Conservation (phyloP, 2,888 invertebrate genomes). For the Drosophila greeni region DNA sequence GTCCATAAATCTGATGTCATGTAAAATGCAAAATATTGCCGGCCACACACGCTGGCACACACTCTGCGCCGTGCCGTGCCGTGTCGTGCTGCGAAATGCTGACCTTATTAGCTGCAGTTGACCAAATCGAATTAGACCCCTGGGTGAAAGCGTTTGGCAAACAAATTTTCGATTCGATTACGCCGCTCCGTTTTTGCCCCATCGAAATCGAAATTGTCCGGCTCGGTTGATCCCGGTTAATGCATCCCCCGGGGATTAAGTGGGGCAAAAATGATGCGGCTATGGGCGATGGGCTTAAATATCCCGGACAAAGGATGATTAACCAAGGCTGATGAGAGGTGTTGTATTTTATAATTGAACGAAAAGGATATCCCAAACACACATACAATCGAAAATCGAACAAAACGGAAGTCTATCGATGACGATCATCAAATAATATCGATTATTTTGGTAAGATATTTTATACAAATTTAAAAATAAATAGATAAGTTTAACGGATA, state of each 20-base stretch:
- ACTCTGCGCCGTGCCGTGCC: neutral
- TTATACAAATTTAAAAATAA: neutral
- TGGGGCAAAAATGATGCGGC: neutral
- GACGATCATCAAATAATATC: neutral
- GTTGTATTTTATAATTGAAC: neutral
- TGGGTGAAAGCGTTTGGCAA: conserved; percentile 65
- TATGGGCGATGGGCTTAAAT: neutral
- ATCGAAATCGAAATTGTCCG: conserved; percentile 14
- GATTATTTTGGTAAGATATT: neutral
- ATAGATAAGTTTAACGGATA: neutral
- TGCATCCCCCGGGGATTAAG: conserved; percentile 10
- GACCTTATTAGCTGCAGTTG: conserved; percentile 58
- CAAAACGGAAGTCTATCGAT: no score
- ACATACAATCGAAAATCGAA: neutral
- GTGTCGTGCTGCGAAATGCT: no score
- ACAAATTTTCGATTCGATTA: conserved; percentile 40
- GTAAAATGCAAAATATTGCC: conserved; percentile 40
- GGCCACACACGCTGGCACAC: conserved; percentile 1
- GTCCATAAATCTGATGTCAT: conserved; percentile 61
- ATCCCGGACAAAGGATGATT: neutral
- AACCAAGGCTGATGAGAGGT: neutral
- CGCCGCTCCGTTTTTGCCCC: conserved; percentile 3
- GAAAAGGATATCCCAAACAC: neutral
- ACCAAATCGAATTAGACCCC: conserved; percentile 67
- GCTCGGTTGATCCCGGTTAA: conserved; percentile 22